These are phyloP conservation scores for Bucco capensis DNA, from an alignment of 2,113 vertebrate species.

Conservation along the genomic window DNA sequence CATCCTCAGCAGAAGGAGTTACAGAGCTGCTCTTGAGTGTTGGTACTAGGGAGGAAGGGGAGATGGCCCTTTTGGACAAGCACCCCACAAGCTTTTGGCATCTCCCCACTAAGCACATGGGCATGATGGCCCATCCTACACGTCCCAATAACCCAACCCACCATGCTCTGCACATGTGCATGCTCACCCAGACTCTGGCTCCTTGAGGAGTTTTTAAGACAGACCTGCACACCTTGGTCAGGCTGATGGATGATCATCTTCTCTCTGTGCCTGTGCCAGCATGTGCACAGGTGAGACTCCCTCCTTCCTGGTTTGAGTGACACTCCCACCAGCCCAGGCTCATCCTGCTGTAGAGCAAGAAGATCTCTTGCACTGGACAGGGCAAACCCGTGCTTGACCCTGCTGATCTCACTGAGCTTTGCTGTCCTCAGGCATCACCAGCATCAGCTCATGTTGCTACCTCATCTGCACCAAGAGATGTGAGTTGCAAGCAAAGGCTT, in stretches of 20 bases:
- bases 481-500: background rate
- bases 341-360: background rate
- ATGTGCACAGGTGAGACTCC: background rate
- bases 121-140: background rate
- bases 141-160: background rate
- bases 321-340: background rate
- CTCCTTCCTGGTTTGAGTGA: background rate
- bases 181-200: background rate
- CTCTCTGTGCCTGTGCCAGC: background rate
- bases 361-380: background rate
- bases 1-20: background rate
- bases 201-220: background rate
- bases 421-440: accelerated
- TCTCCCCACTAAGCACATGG: accelerated
- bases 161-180: accelerated
- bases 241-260: background rate
- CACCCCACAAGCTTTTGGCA: background rate
- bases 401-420: background rate
- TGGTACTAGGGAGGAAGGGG: no score
- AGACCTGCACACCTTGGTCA: accelerated
- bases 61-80: background rate
- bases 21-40: background rate
- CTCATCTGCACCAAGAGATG: background rate
- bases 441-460: background rate
- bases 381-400: background rate